Evolutionary conservation across 2,888 invertebrate genomes (phyloP).

Genomic region (Xylota sylvarum): DNA sequence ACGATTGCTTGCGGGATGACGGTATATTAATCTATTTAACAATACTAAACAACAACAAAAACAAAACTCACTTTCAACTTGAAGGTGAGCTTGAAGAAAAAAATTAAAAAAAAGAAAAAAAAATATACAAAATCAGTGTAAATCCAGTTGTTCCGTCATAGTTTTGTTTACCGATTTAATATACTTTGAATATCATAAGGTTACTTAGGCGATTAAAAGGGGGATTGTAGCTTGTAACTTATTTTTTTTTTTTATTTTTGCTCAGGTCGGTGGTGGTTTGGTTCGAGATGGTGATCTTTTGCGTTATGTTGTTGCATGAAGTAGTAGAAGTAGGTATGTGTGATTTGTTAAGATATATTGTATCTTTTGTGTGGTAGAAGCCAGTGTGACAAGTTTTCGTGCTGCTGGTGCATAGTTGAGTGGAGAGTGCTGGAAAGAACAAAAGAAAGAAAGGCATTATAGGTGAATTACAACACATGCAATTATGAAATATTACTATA

Average conservation of each 20-base stretch:
- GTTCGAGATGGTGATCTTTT: conserved; percentile 18
- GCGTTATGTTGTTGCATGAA: conserved; percentile 21
- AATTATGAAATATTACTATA: conserved; percentile 10
- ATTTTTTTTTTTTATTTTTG: background rate
- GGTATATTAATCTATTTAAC: conserved; percentile 35
- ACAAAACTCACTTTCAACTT: conserved; percentile 50
- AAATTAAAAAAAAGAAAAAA: conserved; percentile 3
- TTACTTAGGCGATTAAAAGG: conserved; percentile 12
- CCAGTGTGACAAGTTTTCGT: conserved; percentile 23
- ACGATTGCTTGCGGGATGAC: conserved; percentile 9
- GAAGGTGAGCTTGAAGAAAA: conserved; percentile 51
- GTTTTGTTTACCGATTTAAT: conserved; percentile 32
- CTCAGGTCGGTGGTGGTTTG: background rate
- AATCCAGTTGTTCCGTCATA: conserved; percentile 29
- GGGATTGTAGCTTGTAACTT: background rate
- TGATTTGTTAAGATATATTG: conserved; percentile 1
- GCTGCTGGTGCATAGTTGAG: conserved; percentile 14
- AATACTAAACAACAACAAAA: conserved; percentile 7
- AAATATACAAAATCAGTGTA: too few species aligned
- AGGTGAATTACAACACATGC: conserved; percentile 20
- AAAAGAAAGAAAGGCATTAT: conserved; percentile 13
- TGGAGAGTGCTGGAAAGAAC: conserved; percentile 23
- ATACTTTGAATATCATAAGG: conserved; percentile 19
- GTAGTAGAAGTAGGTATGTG: conserved; percentile 1
- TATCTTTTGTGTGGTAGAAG: background rate